Evolutionary conservation across 2,113 vertebrate genomes (phyloP).

Genomic region (Petrocephalus microphthalmus): DNA sequence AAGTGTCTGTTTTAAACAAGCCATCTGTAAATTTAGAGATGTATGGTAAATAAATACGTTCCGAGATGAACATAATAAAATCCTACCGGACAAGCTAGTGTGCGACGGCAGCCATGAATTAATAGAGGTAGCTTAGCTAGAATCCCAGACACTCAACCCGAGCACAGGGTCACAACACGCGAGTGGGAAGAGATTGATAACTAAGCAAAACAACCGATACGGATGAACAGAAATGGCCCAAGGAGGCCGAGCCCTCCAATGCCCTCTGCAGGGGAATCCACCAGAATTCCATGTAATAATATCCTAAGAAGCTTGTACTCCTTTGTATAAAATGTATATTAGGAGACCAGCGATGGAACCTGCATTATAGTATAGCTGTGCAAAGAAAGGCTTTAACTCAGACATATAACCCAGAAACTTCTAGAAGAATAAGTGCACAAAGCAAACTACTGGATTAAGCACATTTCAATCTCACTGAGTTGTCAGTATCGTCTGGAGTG

Average conservation of each 20-base stretch:
- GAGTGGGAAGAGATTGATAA: not conserved
- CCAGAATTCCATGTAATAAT: not conserved
- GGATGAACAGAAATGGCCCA: not conserved
- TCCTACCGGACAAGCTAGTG: not conserved
- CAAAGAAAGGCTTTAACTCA: not conserved
- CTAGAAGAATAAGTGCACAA: not conserved
- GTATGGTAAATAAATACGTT: not conserved
- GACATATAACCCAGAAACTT: not conserved
- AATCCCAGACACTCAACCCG: not conserved
- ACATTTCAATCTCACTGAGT: not conserved
- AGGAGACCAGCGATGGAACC: not conserved
- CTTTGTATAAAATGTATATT: not conserved
- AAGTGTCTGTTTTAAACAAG: slow-evolving; percentile 8
- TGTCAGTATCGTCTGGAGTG: not conserved
- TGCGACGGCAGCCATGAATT: not conserved
- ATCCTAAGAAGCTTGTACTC: not conserved
- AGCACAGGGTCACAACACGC: not conserved
- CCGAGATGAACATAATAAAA: not conserved
- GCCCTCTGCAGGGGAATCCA: not conserved
- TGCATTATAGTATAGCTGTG: not conserved
- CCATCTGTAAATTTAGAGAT: not conserved
- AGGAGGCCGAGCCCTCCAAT: not conserved
- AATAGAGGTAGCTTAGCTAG: not conserved
- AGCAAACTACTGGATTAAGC: not conserved
- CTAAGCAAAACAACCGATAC: not conserved